These are phyloP conservation scores for Drosophila melanocephala DNA, from an alignment of 2,888 invertebrate species.

Conservation along the genomic window DNA sequence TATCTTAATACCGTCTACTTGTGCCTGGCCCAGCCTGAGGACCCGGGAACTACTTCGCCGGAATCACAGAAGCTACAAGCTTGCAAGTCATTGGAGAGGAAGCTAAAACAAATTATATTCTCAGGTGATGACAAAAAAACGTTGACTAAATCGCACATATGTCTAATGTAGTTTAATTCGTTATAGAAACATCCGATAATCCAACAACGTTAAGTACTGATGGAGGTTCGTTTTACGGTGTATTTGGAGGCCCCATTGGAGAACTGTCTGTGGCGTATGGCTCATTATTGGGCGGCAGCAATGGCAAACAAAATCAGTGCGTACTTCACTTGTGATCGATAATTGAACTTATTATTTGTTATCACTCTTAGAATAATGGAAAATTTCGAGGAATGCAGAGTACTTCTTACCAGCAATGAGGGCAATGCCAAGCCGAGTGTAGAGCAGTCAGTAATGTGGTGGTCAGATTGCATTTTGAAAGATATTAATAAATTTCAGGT, in stretches of 20 bases:
- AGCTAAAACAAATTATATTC: not conserved
- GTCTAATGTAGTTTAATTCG: not conserved
- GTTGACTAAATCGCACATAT: not conserved
- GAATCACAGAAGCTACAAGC: not conserved
- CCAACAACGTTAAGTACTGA: too few species aligned
- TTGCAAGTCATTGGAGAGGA: not conserved
- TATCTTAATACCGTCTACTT: constrained; percentile 2
- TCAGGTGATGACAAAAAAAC: not conserved
- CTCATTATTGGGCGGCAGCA: not conserved
- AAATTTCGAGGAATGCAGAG: constrained; percentile 5
- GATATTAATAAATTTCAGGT: not conserved
- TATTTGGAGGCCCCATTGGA: not conserved
- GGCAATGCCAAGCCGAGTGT: not conserved
- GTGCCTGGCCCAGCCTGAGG: not conserved
- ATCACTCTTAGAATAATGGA: not conserved
- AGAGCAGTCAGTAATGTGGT: constrained; percentile 3
- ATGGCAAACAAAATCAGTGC: not conserved
- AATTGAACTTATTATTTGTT: not conserved
- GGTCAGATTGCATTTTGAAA: constrained; percentile 7
- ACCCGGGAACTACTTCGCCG: not conserved
- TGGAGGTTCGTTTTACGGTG: not conserved
- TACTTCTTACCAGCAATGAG: not conserved
- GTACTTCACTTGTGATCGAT: not conserved
- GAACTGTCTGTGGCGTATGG: not conserved
- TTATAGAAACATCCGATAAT: not conserved